Conservation (phyloP, 2,797 vertebrate species). For the Simalia tracyae region DNA sequence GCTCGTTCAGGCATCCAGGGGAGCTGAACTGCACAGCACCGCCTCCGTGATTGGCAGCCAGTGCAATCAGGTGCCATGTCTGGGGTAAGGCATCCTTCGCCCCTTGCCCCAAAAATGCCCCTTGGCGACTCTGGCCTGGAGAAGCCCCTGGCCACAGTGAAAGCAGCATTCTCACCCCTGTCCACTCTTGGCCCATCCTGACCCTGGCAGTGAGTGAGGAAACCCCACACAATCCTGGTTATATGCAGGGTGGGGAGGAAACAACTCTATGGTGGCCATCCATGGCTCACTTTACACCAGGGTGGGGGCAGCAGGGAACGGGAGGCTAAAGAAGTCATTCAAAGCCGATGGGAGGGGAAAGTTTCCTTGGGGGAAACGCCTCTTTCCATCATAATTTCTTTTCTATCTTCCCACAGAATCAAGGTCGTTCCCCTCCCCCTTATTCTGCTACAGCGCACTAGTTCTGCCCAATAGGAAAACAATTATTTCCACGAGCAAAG, state of each 20-base stretch:
- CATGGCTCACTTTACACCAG: no score
- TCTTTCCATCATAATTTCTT: background rate
- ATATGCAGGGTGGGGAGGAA: background rate
- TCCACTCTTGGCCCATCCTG: no score
- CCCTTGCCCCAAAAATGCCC: background rate
- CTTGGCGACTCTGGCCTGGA: background rate
- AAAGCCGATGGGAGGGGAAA: background rate
- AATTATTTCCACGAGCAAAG: slow-evolving; percentile 13
- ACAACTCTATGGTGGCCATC: no score
- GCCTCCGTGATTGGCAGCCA: background rate
- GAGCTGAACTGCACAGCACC: no score
- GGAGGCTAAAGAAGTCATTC: no score
- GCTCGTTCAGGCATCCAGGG: background rate
- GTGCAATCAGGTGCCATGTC: background rate
- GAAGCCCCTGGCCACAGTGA: background rate
- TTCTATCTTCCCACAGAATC: background rate
- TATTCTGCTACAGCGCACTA: background rate
- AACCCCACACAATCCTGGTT: background rate
- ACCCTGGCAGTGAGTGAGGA: no score
- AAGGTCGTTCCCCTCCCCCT: slow-evolving; percentile 24
- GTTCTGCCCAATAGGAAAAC: background rate
- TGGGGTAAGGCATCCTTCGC: background rate
- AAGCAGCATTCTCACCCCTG: no score
- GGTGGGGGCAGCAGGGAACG: no score
- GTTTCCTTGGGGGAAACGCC: background rate